Evolutionary conservation across 2,797 vertebrate genomes (phyloP).

Genomic region (Bradypodion ventrale): DNA sequence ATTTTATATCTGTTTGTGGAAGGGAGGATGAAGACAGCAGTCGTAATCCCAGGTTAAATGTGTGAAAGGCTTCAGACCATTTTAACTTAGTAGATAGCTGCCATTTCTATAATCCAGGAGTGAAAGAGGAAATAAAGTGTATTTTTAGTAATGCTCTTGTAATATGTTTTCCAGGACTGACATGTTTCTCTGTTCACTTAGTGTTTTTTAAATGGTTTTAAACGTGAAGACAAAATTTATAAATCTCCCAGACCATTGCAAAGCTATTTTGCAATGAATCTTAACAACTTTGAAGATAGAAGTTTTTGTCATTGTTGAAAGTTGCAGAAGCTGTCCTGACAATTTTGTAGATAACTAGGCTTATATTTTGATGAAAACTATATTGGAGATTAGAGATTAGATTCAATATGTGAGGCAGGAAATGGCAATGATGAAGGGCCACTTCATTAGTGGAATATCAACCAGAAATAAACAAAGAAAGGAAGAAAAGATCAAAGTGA

Average conservation of each 20-base stretch:
- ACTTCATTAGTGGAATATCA: background rate
- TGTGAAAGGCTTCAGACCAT: background rate
- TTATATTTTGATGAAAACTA: constrained; percentile 24
- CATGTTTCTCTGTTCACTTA: background rate
- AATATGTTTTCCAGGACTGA: background rate
- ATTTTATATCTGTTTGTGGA: background rate
- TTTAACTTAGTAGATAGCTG: constrained; percentile 1
- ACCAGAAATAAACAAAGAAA: constrained; percentile 10
- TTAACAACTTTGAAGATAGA: background rate
- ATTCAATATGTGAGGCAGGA: background rate
- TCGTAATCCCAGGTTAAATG: background rate
- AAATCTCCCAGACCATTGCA: background rate
- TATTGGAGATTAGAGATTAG: background rate
- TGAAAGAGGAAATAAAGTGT: background rate
- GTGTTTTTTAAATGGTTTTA: background rate
- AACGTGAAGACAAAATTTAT: background rate
- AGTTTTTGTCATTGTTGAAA: background rate
- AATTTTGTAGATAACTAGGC: background rate
- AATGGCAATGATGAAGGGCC: background rate
- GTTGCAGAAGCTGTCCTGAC: background rate
- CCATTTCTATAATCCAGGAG: background rate
- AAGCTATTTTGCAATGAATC: background rate
- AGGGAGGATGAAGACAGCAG: background rate
- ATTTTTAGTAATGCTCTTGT: constrained; percentile 6
- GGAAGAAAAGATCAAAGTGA: background rate